These are phyloP conservation scores for Hirtodrosophila trivittata DNA, from an alignment of 2,888 invertebrate species.

Conservation along the genomic window DNA sequence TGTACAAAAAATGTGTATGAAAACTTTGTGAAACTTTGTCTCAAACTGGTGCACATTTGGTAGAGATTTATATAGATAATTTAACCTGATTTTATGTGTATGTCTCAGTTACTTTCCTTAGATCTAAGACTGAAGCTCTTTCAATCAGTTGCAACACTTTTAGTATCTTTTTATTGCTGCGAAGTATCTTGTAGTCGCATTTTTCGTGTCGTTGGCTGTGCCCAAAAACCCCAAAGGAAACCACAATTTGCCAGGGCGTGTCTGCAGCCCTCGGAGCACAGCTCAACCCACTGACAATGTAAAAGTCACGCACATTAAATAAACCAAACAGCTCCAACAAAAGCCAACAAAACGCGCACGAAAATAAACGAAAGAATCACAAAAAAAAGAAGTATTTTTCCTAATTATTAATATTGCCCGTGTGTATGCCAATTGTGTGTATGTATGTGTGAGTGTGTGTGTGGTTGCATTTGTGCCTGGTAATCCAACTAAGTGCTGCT, in stretches of 20 bases:
- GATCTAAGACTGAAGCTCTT: too few relatives aligned
- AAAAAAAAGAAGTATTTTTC: constrained; percentile 13
- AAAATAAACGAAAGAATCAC: constrained; percentile 1
- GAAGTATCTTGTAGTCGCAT: too few relatives aligned
- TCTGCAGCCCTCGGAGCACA: constrained; percentile 1
- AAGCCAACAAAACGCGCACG: not conserved
- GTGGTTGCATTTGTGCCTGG: constrained; percentile 31
- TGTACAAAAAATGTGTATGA: too few relatives aligned
- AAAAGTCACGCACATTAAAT: constrained; percentile 56
- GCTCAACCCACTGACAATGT: constrained; percentile 20
- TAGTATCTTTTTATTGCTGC: too few relatives aligned
- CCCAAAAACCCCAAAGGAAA: too few relatives aligned
- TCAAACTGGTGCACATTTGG: too few relatives aligned
- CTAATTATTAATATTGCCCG: constrained; percentile 57
- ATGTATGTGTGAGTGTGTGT: not conserved
- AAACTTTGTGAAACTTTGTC: too few relatives aligned
- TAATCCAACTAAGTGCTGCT: constrained; percentile 47
- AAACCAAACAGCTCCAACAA: constrained; percentile 22
- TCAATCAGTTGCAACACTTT: too few relatives aligned
- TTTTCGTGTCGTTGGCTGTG: too few relatives aligned
- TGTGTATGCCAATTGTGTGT: constrained; percentile 16
- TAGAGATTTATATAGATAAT: too few relatives aligned
- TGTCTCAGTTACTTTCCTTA: too few relatives aligned
- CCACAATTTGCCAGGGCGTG: not conserved
- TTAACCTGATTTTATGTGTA: too few relatives aligned